Percentiles rank a stretch among this genome's conserved stretches.
Conservation (phyloP, 2,797 vertebrate species). For the Chrosomus eos region DNA sequence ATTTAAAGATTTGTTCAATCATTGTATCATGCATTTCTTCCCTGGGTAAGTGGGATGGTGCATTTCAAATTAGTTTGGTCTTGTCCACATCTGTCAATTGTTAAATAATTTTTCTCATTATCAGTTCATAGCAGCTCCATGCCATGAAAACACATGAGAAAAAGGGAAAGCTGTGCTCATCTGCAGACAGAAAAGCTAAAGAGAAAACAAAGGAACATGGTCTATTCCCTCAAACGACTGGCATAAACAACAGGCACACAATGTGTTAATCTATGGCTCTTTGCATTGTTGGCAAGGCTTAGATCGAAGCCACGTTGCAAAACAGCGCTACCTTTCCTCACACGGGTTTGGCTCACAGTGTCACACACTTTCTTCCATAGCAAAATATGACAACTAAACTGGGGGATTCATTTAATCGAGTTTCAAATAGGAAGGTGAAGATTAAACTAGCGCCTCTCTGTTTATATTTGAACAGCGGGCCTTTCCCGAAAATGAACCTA, state of each 20-base stretch:
- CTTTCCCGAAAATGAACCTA: slow-evolving; percentile 51
- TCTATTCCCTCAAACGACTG: slow-evolving; percentile 27
- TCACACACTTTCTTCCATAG: slow-evolving; percentile 6
- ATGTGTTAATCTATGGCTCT: slow-evolving; percentile 46
- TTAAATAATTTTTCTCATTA: slow-evolving; percentile 27
- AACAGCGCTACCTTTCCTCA: slow-evolving; percentile 20
- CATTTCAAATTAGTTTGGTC: background rate
- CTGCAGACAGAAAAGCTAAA: background rate
- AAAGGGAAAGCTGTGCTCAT: slow-evolving; percentile 7
- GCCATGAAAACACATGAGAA: slow-evolving; percentile 20
- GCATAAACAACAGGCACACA: slow-evolving; percentile 38
- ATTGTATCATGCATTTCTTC: background rate
- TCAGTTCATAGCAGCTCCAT: slow-evolving; percentile 21
- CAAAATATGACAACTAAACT: slow-evolving; percentile 48
- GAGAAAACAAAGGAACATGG: slow-evolving; percentile 23
- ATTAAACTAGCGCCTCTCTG: slow-evolving; percentile 53
- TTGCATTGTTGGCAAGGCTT: slow-evolving; percentile 35
- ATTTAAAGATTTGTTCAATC: slow-evolving; percentile 26
- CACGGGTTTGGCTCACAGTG: slow-evolving; percentile 21
- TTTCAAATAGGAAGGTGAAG: slow-evolving; percentile 55
- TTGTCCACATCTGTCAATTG: slow-evolving; percentile 30
- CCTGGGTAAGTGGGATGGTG: slow-evolving; percentile 17
- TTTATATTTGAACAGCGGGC: slow-evolving; percentile 48
- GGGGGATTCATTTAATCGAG: slow-evolving; percentile 55
- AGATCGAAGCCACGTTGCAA: slow-evolving; percentile 43